Conservation (phyloP, 2,113 vertebrate species). For the Cheilinus undulatus region DNA sequence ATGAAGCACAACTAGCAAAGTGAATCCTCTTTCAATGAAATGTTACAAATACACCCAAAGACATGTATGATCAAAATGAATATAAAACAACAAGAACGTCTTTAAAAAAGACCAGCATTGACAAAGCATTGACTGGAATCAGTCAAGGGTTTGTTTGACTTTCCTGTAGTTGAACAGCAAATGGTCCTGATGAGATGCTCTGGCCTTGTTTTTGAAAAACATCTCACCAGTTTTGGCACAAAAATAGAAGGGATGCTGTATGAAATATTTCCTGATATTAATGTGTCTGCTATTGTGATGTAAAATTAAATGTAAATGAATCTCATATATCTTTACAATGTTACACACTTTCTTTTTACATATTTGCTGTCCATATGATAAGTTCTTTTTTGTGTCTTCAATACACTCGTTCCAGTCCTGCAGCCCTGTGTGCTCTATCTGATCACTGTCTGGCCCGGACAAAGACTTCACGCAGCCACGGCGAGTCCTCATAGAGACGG, state of each 20-base stretch:
- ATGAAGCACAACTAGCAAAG: conserved; percentile 4
- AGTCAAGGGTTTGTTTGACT: conserved; percentile 2
- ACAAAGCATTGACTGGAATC: conserved; percentile 37
- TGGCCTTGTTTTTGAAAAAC: not conserved
- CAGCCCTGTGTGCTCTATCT: not conserved
- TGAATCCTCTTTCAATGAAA: not conserved
- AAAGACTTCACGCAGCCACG: conserved; percentile 91
- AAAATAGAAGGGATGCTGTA: not conserved
- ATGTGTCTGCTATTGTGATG: not conserved
- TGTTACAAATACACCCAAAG: conserved; percentile 38
- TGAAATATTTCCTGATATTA: not conserved
- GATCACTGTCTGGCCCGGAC: conserved; percentile 81
- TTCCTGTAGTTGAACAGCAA: conserved; percentile 10
- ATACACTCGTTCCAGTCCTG: not conserved
- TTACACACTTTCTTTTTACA: not conserved
- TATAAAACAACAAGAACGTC: conserved; percentile 33
- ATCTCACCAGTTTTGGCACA: conserved; percentile 64
- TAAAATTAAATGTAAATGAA: not conserved
- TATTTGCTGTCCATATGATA: not conserved
- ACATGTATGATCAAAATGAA: conserved; percentile 19
- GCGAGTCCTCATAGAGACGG: conserved; percentile 92
- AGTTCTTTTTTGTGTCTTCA: not conserved
- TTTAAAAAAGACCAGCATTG: conserved; percentile 29
- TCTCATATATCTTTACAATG: not conserved
- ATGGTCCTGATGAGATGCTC: conserved; percentile 6